A percentile compares a stretch with the other conserved stretches of the same genome.
phyloP scores from a whole-genome alignment of 2,888 invertebrate species.

The Emmelina monodactyla region DNA sequence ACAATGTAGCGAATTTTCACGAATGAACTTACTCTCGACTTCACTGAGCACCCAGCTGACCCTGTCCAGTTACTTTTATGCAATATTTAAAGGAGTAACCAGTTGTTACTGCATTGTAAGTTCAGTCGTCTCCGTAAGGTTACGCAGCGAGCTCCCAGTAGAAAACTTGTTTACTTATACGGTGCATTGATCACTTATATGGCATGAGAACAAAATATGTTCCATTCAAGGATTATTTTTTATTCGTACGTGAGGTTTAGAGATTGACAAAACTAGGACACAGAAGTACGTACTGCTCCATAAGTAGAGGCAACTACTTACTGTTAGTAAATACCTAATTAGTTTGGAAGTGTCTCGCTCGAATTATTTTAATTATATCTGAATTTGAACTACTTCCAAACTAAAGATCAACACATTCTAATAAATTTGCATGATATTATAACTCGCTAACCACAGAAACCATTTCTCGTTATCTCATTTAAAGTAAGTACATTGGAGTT shows the following conservation, averaged over 20 bases:
- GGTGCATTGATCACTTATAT: conserved; percentile 42
- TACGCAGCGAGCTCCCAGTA: conserved; percentile 49
- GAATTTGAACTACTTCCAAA: too few relatives aligned
- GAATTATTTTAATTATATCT: too few relatives aligned
- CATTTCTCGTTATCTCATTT: too few relatives aligned
- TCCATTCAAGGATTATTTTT: conserved; percentile 44
- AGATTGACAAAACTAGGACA: background rate
- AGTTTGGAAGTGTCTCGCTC: too few relatives aligned
- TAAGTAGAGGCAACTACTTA: too few relatives aligned
- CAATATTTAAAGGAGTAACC: conserved; percentile 28
- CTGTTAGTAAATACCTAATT: too few relatives aligned
- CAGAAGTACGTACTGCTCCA: too few relatives aligned
- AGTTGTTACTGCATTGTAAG: conserved; percentile 23
- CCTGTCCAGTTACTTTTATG: conserved; percentile 23
- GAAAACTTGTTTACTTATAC: conserved; percentile 58
- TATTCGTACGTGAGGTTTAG: too few relatives aligned
- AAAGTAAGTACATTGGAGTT: too few relatives aligned
- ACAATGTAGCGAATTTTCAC: conserved; percentile 17
- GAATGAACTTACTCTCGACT: conserved; percentile 23
- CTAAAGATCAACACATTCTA: too few relatives aligned
- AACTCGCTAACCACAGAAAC: too few relatives aligned
- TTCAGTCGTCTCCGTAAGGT: conserved; percentile 36
- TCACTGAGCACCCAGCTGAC: conserved; percentile 16
- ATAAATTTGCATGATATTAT: too few relatives aligned
- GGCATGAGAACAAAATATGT: conserved; percentile 40